Evolutionary conservation across 1,140 invertebrate species (phyloP), one percentile per base, ranked within the genome.

Genomic region (Helicoverpa armigera): DNA sequence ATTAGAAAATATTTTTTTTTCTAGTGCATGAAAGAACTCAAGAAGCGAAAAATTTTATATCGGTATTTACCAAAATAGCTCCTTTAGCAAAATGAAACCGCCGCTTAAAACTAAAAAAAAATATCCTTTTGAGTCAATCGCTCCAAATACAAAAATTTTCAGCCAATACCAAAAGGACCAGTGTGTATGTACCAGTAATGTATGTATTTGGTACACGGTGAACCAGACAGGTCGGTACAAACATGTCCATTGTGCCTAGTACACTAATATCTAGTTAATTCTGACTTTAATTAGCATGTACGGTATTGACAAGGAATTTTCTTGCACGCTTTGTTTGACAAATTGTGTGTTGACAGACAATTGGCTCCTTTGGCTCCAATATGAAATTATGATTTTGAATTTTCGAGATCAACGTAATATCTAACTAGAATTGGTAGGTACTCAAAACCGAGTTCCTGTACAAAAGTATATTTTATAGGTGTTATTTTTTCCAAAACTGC

Each of bases 151-250:
- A 85, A 83, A 82, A 18, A 83, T 79, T 85, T 84, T 82, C 78
- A 84, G 78, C 76, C 43, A 53, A 43, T 50, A 53, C 29, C 29
- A n/a, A 72, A 72, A 72, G 69, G 69, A 54, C 69, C 69, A 53
- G 53, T 31, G 60, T 80, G 75, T 81, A n/a, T 83, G 81, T 82
- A 75, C 56, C 43, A 51, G 72, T 92, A 90, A 92, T 90, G 80
- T 89, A 92, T 91, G 90, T 83, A 92, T 86, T 82, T 85, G 80
- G 91, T 77, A 89, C 90, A 92, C 81, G 90, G 91, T 82, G 82
- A 89, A 56, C 69, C 48, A 61, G 51, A n/a, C 35, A n/a, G 70
- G 53, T 75, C 43, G 31, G 58, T 58, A 60, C 18, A 79, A 58
- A 70, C 63, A 79, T 58, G 76, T 31, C 76, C 63, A 79, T 70